Percentiles rank a stretch among this genome's conserved stretches.
These are phyloP conservation scores for Phyllopteryx taeniolatus DNA, from an alignment of 2,113 vertebrate genomes.

Conservation along the genomic window DNA sequence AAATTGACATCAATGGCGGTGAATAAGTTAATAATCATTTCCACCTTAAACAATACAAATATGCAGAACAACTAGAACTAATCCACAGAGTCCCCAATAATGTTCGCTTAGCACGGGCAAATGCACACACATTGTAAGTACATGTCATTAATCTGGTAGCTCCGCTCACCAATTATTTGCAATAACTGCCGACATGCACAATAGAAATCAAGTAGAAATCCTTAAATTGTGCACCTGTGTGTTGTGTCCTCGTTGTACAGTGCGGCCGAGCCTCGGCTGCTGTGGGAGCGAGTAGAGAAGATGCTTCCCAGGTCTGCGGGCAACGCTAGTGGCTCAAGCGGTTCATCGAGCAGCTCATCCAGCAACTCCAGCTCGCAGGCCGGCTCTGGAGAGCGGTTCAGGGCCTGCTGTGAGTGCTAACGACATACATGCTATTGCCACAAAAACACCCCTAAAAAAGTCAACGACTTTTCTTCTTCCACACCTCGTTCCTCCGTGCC, in stretches of 20 bases:
- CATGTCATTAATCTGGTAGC: too few relatives aligned
- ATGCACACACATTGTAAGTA: too few relatives aligned
- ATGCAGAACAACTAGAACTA: background rate
- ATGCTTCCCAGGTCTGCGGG: constrained; percentile 78
- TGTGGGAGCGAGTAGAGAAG: constrained; percentile 96
- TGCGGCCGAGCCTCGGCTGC: constrained; percentile 82
- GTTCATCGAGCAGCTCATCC: constrained; percentile 89
- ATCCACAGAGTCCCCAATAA: background rate
- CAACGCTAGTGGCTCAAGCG: constrained; percentile 68
- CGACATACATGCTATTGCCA: background rate
- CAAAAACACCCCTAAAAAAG: background rate
- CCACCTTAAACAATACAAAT: background rate
- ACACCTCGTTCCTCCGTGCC: constrained; percentile 38
- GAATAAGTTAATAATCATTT: too few relatives aligned
- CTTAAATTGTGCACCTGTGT: background rate
- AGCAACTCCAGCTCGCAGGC: constrained; percentile 92
- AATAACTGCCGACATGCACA: too few relatives aligned
- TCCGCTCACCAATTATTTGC: too few relatives aligned
- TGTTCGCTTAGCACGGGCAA: background rate
- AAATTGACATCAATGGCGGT: background rate
- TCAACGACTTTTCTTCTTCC: constrained; percentile 26
- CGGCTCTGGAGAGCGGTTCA: constrained; percentile 88
- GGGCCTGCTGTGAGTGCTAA: constrained; percentile 85
- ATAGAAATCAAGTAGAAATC: too few relatives aligned
- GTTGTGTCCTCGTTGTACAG: constrained; percentile 26